Conservation (phyloP, 1,140 invertebrate species). For the Maniola jurtina region DNA sequence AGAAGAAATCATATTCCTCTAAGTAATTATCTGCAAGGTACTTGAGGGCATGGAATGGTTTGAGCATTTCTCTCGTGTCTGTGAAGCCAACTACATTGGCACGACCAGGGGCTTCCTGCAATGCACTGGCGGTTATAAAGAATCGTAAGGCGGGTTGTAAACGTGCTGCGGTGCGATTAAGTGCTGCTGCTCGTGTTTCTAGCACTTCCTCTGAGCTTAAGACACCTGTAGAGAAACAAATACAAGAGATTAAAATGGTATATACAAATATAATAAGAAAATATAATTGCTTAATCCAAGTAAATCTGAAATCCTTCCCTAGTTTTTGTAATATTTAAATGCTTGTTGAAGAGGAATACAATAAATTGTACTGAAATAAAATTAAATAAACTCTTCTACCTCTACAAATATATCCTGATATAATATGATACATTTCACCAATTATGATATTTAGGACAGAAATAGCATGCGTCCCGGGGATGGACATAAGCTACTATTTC, state of each 20-base stretch:
- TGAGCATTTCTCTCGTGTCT: constrained; percentile 85
- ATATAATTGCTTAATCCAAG: no score
- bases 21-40: constrained; percentile 94
- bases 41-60: constrained; percentile 91
- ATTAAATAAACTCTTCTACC: no score
- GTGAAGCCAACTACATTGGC: constrained; percentile 80
- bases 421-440: no score
- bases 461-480: no score
- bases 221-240: constrained; percentile 26
- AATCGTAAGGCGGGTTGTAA: constrained; percentile 84
- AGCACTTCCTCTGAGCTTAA: constrained; percentile 51
- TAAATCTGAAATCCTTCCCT: no score
- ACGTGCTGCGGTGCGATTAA: constrained; percentile 79
- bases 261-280: no score
- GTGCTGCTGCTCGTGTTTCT: constrained; percentile 76
- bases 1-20: constrained; percentile 94
- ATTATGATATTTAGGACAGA: no score
- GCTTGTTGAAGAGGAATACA: no score
- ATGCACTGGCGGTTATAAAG: constrained; percentile 85
- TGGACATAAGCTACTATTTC: no score
- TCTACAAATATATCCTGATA: no score
- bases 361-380: no score
- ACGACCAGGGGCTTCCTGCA: constrained; percentile 47
- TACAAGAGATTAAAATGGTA: not conserved
- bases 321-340: no score